Conservation (phyloP, 2,888 invertebrate species). For the Drosophila anceps region DNA sequence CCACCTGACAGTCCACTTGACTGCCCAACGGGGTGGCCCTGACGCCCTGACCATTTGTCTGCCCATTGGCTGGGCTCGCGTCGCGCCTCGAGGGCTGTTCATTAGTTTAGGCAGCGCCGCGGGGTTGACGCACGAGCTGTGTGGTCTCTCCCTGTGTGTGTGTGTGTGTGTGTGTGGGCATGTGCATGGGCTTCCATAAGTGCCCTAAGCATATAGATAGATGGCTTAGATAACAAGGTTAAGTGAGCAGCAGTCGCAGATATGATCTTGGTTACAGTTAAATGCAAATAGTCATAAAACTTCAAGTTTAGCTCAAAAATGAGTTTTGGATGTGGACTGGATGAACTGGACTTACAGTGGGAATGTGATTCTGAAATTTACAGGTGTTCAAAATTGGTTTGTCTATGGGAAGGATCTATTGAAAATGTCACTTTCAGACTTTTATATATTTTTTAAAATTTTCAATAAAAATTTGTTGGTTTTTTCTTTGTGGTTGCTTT, state of each 20-base stretch:
- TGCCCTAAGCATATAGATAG: conserved; percentile 65
- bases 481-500: too few species aligned
- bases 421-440: too few species aligned
- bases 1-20: conserved; percentile 36
- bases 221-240: conserved; percentile 68
- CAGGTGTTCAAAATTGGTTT: background rate
- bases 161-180: conserved; percentile 40
- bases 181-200: conserved; percentile 65
- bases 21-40: conserved; percentile 35
- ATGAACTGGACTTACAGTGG: background rate
- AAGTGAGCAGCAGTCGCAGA: conserved; percentile 33
- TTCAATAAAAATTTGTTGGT: too few species aligned
- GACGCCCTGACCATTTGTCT: conserved; percentile 57
- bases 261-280: conserved; percentile 28
- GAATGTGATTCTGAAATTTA: background rate
- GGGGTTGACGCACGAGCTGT: background rate
- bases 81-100: conserved; percentile 43
- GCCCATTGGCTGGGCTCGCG: conserved; percentile 65
- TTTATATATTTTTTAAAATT: too few species aligned
- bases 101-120: conserved; percentile 38
- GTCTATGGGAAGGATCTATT: too few species aligned
- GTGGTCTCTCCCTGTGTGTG: conserved; percentile 15
- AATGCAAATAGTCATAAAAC: conserved; percentile 19
- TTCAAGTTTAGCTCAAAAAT: background rate
- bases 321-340: background rate